phyloP scores from a whole-genome alignment of 2,888 invertebrate genomes.

The Heliconius hortense region DNA sequence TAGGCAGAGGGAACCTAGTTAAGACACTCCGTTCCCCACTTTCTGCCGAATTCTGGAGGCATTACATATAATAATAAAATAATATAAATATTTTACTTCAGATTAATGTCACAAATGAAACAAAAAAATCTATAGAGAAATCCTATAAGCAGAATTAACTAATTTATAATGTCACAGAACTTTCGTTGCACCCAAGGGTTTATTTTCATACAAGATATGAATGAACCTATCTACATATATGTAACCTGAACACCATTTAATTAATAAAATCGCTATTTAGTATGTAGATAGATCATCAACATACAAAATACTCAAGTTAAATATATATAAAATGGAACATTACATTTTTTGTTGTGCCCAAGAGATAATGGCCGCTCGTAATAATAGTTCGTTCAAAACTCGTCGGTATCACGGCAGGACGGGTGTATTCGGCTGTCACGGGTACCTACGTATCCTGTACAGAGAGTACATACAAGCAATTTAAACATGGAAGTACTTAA shows the following conservation, averaged over 20 bases:
- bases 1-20: too few species aligned
- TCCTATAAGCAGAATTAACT: neutral
- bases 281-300: neutral
- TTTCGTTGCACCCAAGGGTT: constrained; percentile 7
- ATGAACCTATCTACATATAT: neutral
- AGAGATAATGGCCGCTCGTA: constrained; percentile 44
- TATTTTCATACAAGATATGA: too few species aligned
- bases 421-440: constrained; percentile 56
- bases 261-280: neutral
- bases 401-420: constrained; percentile 58
- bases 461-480: constrained; percentile 78
- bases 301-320: neutral
- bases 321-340: constrained; percentile 18
- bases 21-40: too few species aligned
- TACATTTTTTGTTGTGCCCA: constrained; percentile 26
- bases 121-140: neutral
- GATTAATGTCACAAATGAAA: neutral
- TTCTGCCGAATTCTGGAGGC: too few species aligned
- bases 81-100: neutral
- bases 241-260: neutral
- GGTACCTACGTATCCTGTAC: constrained; percentile 72
- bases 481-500: constrained; percentile 78
- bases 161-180: constrained; percentile 14
- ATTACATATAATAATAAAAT: too few species aligned
- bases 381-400: constrained; percentile 50